Percentiles rank a stretch among this genome's conserved stretches.
Conservation (phyloP, 2,797 vertebrate species). For the Pseudomugil gertrudae region DNA sequence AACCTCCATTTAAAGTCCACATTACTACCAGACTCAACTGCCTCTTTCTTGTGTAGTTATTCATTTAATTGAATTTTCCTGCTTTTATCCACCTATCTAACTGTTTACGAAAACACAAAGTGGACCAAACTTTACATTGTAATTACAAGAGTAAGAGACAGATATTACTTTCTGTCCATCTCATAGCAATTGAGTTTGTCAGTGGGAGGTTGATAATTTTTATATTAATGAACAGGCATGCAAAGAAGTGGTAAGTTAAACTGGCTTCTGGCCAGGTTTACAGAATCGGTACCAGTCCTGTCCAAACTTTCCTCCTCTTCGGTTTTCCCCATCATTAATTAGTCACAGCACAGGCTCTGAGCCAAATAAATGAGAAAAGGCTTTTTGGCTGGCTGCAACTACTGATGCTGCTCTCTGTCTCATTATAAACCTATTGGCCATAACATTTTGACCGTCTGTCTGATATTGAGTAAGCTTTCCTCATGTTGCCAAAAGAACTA, state of each 20-base stretch:
- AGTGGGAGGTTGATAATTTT: neutral
- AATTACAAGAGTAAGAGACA: neutral
- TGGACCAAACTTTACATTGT: neutral
- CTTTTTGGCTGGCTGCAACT: neutral
- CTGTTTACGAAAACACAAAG: neutral
- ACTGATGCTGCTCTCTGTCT: neutral
- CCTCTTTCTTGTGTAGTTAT: constrained; percentile 12
- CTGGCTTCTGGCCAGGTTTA: neutral
- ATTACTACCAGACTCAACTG: constrained; percentile 21
- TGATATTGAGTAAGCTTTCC: neutral
- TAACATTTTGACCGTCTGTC: neutral
- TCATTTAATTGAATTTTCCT: neutral
- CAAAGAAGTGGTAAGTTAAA: neutral
- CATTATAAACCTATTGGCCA: neutral
- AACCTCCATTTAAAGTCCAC: constrained; percentile 39
- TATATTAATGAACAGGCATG: neutral
- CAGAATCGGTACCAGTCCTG: neutral
- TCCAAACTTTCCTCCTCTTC: neutral
- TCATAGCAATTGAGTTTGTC: neutral
- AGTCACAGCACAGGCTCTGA: neutral
- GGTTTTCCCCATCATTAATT: neutral
- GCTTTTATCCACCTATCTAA: neutral
- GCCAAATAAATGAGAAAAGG: neutral
- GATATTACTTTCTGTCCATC: neutral
- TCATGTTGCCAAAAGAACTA: neutral